Evolutionary conservation across 2,797 vertebrate genomes (phyloP).

Genomic region (Sebastes elongatus): DNA sequence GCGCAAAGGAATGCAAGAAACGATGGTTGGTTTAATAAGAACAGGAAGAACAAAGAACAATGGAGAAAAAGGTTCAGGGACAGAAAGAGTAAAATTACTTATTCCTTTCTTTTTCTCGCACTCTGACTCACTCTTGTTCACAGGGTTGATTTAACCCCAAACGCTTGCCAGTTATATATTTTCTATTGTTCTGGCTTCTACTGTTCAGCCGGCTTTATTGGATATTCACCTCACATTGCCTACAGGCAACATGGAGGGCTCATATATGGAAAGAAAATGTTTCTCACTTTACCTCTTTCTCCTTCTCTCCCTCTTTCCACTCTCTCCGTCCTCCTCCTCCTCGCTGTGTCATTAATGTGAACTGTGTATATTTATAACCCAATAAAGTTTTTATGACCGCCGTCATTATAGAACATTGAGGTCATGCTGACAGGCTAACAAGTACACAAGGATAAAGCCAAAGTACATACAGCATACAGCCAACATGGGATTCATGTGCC

Average conservation of each 20-base stretch:
- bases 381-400: conserved; percentile 60
- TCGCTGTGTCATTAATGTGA: conserved; percentile 39
- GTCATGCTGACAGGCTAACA: conserved; percentile 52
- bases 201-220: neutral
- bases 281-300: neutral
- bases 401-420: conserved; percentile 47
- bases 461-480: conserved; percentile 15
- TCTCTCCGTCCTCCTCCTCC: neutral
- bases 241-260: neutral
- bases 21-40: neutral
- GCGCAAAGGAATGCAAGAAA: neutral
- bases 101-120: neutral
- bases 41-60: neutral
- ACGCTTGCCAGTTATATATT: neutral
- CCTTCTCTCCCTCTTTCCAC: neutral
- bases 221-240: neutral
- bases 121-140: neutral
- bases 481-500: neutral
- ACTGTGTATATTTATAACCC: conserved; percentile 62
- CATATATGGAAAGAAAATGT: neutral
- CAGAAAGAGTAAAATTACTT: neutral
- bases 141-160: neutral
- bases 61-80: neutral
- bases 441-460: conserved; percentile 27
- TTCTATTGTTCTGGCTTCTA: neutral